Base-by-base conservation (phyloP, 2,888 invertebrate genomes). In the Tanypteryx hageni region DNA sequence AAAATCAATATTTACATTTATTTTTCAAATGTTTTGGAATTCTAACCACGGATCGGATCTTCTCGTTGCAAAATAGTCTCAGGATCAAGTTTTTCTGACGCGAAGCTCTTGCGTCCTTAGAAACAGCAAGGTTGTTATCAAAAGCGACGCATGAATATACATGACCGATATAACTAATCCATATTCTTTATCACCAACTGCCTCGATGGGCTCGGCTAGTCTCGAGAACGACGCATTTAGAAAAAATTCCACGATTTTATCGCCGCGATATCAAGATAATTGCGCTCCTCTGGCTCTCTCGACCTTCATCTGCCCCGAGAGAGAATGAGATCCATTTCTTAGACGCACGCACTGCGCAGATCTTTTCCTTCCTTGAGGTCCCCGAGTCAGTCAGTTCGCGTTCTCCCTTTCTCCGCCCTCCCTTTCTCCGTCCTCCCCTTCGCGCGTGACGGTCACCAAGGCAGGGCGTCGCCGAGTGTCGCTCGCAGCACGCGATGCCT, bases 371-470 rank as follows among this genome's bases (percentile, higher is more conserved):
- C n/a, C 22, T 18, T 27, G 44, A 8, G 9, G 16, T 56, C 82
- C 82, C 44, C 82, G 16, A 11, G 16, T 56, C n/a, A n/a, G n/a
- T n/a, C n/a, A n/a, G n/a, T n/a, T n/a, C n/a, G n/a, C n/a, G 16
- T 14, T 14, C 44, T 1, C 13, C 11, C 44, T 16, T 18, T 82
- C 83, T 57, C 82, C 31, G 13, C 3, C 82, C 44, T n/a, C 57
- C 76, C 2, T n/a, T n/a, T n/a, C n/a, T n/a, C n/a, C n/a, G 4
- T 0, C 16, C 84, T 16, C 31, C 22, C 3, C 86, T 16, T 11
- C 89, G 89, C 89, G 89, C 89, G 89, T 89, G 89, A 89, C 89
- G 68, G 64, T 64, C 89, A 10, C 44, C 64, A 44, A 76, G 76
- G 76, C 76, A 13, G 14, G 27, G 13, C 61, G 57, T 56, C 57